Base-by-base conservation (phyloP, 1,140 invertebrate genomes). In the Venustaconcha ellipsiformis region DNA sequence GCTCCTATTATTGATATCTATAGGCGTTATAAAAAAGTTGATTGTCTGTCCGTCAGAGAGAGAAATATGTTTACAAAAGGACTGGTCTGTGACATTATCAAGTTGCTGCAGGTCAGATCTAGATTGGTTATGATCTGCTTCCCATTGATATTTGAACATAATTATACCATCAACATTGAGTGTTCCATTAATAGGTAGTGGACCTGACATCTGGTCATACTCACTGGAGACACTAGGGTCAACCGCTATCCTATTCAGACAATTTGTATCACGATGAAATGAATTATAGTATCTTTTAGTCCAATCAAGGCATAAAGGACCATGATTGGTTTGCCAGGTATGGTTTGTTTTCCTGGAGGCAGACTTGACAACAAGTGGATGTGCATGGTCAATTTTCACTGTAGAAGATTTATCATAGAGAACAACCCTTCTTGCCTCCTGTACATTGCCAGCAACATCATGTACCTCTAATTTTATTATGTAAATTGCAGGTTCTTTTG, bases 191-290 rank as follows among this genome's bases (percentile, higher is more conserved):
- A 79, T 68, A 18, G 80, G 79, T 14, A 83, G 57, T 17, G 64
- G 13, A 5, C 83, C 83, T 18, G 67, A 70, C 37, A 59, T 70
- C 62, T 83, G 80, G 66, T 85, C 83, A 66, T 83, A 83, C n/a
- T 74, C 57, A 8, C 78, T 74, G 2, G 5, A 57, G 58, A 83
- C 67, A 67, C 73, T 59, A 4, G 59, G n/a, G 18, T 74, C 74
- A 23, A 72, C 64, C 26, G 73, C 58, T 60, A 81, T 78, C 14
- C 69, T 65, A 14, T 67, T 63, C 1, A 83, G 62, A 13, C 71
- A 64, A 37, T 79, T 72, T 15, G 67, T 74, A 62, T 55, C 65
- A 26, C 57, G 58, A 58, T 74, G 68, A 57, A 68, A 74, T 2
- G 18, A n/a, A 58, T 74, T 74, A 26, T 60, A 58, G 26, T 68